Conservation (phyloP, 2,797 vertebrate genomes). For the Melanotaenia nigrans region DNA sequence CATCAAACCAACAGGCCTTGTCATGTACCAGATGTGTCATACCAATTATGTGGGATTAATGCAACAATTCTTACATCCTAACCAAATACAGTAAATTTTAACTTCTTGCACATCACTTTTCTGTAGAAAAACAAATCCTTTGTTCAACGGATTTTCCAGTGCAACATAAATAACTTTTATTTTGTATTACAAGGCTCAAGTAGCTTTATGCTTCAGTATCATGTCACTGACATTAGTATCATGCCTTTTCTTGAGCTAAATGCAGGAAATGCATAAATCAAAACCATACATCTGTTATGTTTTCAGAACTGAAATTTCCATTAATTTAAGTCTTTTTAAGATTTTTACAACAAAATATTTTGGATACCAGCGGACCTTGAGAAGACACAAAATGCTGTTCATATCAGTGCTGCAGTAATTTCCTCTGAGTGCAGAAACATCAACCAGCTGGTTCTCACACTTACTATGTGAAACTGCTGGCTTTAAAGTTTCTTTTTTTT, state of each 20-base stretch:
- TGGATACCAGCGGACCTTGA: background rate
- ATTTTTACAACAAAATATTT: constrained; percentile 3
- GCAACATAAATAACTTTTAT: background rate
- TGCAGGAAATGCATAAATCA: background rate
- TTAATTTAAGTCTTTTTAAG: no score
- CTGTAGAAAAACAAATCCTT: no score
- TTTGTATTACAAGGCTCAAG: background rate
- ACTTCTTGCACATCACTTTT: background rate
- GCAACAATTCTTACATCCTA: background rate
- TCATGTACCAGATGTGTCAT: background rate
- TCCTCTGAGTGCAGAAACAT: background rate
- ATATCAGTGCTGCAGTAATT: constrained; percentile 1
- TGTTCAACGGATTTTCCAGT: background rate
- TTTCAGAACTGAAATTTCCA: no score
- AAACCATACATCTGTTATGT: no score
- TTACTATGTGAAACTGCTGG: background rate
- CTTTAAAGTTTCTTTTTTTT: background rate
- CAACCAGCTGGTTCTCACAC: constrained; percentile 10
- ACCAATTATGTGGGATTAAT: background rate
- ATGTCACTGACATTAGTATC: background rate
- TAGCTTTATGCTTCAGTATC: background rate
- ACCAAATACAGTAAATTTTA: background rate
- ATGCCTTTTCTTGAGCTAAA: background rate
- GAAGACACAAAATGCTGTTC: background rate
- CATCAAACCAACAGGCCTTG: background rate